Conservation (phyloP, 23 tunicate species). For the Botrylloides violaceus region DNA sequence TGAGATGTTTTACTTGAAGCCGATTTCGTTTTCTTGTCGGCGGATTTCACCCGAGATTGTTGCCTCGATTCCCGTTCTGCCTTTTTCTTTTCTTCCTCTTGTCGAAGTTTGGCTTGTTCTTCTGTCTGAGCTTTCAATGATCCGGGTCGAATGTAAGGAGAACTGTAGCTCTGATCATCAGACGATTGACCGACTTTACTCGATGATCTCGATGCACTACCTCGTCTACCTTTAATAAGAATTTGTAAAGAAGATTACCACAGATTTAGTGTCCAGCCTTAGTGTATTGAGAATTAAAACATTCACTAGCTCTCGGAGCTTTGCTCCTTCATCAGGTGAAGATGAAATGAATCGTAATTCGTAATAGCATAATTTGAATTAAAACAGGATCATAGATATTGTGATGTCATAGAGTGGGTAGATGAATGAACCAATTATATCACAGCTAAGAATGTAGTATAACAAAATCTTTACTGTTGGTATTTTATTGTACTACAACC, state of each 20-base stretch:
- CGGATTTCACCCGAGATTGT: constrained; percentile 40
- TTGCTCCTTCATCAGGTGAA: too few relatives aligned
- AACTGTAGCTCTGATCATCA: constrained; percentile 55
- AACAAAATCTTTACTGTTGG: too few relatives aligned
- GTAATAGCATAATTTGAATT: too few relatives aligned
- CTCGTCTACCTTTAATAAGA: constrained; percentile 34
- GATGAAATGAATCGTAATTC: too few relatives aligned
- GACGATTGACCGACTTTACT: constrained; percentile 47
- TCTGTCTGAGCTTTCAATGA: constrained; percentile 69
- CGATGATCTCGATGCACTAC: constrained; percentile 84
- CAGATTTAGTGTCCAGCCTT: too few relatives aligned
- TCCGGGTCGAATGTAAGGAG: constrained; percentile 61
- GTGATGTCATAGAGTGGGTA: too few relatives aligned
- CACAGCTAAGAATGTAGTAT: not conserved
- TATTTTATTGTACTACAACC: too few relatives aligned
- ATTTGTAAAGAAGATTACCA: too few relatives aligned
- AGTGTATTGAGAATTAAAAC: too few relatives aligned
- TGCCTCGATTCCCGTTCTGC: constrained; percentile 53
- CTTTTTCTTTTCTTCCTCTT: constrained; percentile 58
- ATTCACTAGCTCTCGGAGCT: too few relatives aligned
- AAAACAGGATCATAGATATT: too few relatives aligned
- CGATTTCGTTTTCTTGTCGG: constrained; percentile 44
- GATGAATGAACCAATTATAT: too few relatives aligned
- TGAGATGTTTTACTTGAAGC: constrained; percentile 67
- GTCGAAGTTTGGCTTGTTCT: constrained; percentile 42